Evolutionary conservation across 2,113 vertebrate genomes (phyloP).

Genomic region (Naja naja): DNA sequence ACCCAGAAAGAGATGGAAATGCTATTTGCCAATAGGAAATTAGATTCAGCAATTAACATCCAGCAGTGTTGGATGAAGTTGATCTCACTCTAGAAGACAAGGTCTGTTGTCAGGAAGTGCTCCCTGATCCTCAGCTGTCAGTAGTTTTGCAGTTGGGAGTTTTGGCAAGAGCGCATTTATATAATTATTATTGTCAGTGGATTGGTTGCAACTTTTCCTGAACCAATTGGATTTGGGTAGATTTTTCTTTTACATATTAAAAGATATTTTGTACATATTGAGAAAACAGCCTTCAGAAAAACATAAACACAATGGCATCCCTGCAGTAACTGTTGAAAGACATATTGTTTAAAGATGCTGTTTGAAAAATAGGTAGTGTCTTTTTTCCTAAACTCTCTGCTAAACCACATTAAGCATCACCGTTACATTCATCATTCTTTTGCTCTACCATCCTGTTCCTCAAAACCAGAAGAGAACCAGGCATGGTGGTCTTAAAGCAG

Average conservation of each 20-base stretch:
- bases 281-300: neutral
- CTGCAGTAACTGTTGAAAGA: neutral
- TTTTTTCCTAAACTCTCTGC: neutral
- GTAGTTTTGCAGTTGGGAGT: neutral
- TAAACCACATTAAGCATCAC: neutral
- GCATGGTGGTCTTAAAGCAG: neutral
- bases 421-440: neutral
- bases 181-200: neutral
- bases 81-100: neutral
- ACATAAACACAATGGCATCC: neutral
- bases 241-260: neutral
- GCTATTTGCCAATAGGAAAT: neutral
- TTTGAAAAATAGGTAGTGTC: neutral
- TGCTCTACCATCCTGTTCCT: neutral
- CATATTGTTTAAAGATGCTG: neutral
- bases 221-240: neutral
- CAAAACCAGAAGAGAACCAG: neutral
- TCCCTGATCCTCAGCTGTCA: neutral
- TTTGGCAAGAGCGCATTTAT: neutral
- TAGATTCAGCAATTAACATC: neutral
- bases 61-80: neutral
- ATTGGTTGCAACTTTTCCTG: neutral
- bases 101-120: neutral
- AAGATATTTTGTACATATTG: neutral
- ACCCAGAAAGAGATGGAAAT: neutral